A percentile compares a stretch with the other conserved stretches of the same genome.
These are phyloP conservation scores for Argyrosomus regius DNA, from an alignment of 2,797 vertebrate genomes.

Conservation along the genomic window DNA sequence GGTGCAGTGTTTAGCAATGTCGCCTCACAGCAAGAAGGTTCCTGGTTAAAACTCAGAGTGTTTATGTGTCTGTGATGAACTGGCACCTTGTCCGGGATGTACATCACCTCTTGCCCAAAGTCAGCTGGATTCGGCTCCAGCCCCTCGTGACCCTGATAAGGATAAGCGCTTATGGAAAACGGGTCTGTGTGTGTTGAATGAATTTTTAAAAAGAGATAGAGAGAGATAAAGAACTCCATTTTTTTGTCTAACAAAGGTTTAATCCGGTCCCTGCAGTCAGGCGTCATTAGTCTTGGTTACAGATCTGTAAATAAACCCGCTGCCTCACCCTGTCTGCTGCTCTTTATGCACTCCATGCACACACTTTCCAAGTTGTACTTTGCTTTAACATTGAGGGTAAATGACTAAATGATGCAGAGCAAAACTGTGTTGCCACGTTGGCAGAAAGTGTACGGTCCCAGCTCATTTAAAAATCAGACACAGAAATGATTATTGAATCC, in stretches of 20 bases:
- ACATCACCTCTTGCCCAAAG: no score
- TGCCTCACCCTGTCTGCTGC: not conserved
- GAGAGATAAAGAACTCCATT: not conserved
- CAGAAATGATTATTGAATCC: constrained; percentile 43
- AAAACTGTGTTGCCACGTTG: constrained; percentile 30
- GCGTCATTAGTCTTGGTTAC: not conserved
- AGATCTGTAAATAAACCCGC: not conserved
- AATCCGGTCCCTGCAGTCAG: not conserved
- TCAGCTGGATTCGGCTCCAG: no score
- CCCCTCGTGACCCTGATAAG: no score
- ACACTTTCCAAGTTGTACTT: not conserved
- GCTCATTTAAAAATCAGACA: constrained; percentile 44
- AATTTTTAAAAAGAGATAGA: not conserved
- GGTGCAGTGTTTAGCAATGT: no score
- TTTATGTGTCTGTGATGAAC: no score
- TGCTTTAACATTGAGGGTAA: constrained; percentile 1
- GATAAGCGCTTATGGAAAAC: no score
- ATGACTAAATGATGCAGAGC: constrained; percentile 28
- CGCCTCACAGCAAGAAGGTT: no score
- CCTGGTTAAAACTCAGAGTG: no score
- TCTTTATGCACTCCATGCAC: constrained; percentile 4
- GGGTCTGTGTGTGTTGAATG: no score
- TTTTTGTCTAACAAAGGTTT: not conserved
- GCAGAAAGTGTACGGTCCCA: constrained; percentile 9
- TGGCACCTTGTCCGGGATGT: no score